A percentile compares a stretch with the other conserved stretches of the same genome.
Evolutionary conservation across 2,888 invertebrate genomes (phyloP).

Genomic region (Copidosoma aretas): DNA sequence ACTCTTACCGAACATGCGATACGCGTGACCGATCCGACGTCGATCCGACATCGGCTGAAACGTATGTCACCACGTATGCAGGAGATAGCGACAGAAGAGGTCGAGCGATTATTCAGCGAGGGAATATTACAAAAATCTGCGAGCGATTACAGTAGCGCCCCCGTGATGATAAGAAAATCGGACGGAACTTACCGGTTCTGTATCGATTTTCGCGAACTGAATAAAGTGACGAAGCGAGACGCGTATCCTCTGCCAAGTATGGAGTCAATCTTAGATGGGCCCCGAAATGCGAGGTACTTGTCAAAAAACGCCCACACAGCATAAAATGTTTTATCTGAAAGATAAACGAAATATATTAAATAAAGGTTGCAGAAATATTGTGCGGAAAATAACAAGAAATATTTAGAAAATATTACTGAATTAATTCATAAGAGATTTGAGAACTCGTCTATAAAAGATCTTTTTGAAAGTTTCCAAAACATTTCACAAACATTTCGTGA

Average conservation of each 20-base stretch:
- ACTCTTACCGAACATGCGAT: not conserved
- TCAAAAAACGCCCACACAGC: too few species aligned
- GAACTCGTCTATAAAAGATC: too few species aligned
- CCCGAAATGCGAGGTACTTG: conserved; percentile 49
- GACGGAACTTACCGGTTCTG: conserved; percentile 35
- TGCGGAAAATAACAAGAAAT: too few species aligned
- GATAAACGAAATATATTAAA: too few species aligned
- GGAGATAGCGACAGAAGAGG: not conserved
- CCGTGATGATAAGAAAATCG: conserved; percentile 24
- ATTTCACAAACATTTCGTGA: too few species aligned
- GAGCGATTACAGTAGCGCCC: conserved; percentile 3
- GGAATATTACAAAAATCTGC: conserved; percentile 14
- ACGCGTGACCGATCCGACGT: not conserved
- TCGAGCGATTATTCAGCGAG: not conserved
- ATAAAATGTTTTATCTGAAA: too few species aligned
- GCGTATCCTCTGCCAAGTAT: conserved; percentile 52
- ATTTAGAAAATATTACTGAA: too few species aligned
- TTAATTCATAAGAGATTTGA: too few species aligned
- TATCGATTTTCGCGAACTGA: conserved; percentile 50
- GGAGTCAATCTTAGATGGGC: conserved; percentile 46
- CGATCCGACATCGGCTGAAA: not conserved
- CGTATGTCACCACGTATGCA: conserved; percentile 2
- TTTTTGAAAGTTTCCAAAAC: too few species aligned
- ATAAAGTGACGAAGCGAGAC: conserved; percentile 48
- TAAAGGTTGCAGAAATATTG: too few species aligned